Evolutionary conservation across 1,140 invertebrate genomes (phyloP), one percentile per base, ranked within the genome.

Genomic region (Drosophila bocki): DNA sequence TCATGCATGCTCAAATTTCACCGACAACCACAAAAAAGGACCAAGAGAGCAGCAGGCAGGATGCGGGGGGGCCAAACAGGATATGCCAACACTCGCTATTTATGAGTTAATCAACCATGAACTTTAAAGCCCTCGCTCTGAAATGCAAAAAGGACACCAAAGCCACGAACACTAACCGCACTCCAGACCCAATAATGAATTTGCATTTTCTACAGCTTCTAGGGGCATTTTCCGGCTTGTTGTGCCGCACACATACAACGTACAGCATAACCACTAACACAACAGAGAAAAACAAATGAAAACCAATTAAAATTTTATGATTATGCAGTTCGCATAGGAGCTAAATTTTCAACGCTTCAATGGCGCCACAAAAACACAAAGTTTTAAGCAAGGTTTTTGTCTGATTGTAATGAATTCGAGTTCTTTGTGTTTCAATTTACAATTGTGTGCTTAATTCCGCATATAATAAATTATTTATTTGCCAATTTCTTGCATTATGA

Each of bases 91-190:
- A 82, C 74, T 76, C 53, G 62, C 57, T 71, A 74, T 72, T 84
- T 83, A 78, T 70, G 71, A 64, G 57, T 84, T 84, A 87, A 78
- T 88, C 83, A 87, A 78, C 67, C 83, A 84, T 78, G 56, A 84
- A 87, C 70, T 79, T 64, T 79, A 56, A 58, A 59, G 60, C 64
- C 72, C 72, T 69, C 45, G 44, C 58, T 64, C 26, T 74, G 53
- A 72, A 67, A 68, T 61, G 51, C 56, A 72, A 61, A 68, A 78
- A 61, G 45, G 53, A 58, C 67, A 45, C 13, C 39, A 71, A 75
- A 67, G 39, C 75, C 75, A 63, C 64, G 48, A 67, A 32, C 71
- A 68, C 57, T 64, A 68, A 64, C 62, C 60, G 72, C 75, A 58
- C 62, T 77, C 75, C 35, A 78, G 47, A 60, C 47, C 57, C 57